Evolutionary conservation across 2,113 vertebrate genomes (phyloP), one percentile per base, ranked within the genome.

Genomic region (Pachyramphus minor): DNA sequence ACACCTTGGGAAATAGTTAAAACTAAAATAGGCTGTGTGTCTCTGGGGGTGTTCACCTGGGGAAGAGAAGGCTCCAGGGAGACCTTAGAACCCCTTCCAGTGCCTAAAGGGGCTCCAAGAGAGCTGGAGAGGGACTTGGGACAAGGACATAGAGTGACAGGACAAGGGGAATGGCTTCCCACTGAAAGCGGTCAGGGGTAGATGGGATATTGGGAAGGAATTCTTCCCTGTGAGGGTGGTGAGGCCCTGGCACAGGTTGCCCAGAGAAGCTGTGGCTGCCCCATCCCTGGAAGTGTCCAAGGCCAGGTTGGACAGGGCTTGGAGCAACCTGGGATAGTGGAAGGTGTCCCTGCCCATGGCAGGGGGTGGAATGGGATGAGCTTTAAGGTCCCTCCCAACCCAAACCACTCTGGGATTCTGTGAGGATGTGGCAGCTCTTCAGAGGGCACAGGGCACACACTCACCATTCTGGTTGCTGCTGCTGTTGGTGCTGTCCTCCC

Each of bases 401-500:
- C 60, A 8, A 24, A 24, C 14, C 58, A 2, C 0, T 0, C 45
- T 8, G 45, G 37, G 5, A 4, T 0, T 5, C 68, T 24, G 33
- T 1, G 5, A 30, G 3, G 39, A 9, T 14, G 3, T 20, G 53
- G 52, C 53, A 44, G 14, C 24, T 4, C 12, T 23, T 44, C 5
- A 8, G 27, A 35, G 53, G 50, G 55, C 9, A 33, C 15, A 28
- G 52, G 22, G 50, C 41, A 27, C 6, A 5, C 45, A 33, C 98
- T 98, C 89, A 99, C 99, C 99, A 8, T 99, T 99, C 78, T 99
- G 99, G 83, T 98, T 98, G 84, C 97, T 98, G 91, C 21, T 97
- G 95, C 96, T 93, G 45, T 94, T 12, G 9, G 97, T 45, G 96
- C 98, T 82, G 35, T 99, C 99, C 14, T 99, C 99, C 79, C 97